phyloP scores from a whole-genome alignment of 2,797 vertebrate species.

The Lacerta bilineata region DNA sequence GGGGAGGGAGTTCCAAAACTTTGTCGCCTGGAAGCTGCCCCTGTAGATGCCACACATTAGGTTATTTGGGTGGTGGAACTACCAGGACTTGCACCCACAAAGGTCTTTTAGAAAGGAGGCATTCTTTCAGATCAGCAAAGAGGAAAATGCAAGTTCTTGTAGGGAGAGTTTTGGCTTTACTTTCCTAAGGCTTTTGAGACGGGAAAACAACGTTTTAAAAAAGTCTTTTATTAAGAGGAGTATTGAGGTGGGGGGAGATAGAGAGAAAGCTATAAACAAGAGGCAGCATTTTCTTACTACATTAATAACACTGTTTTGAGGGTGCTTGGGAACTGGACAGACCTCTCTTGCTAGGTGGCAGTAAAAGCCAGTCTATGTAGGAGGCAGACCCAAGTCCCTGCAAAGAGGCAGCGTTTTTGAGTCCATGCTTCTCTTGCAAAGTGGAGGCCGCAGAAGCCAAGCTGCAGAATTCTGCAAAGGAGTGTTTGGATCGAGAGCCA shows the following conservation, averaged over 20 bases:
- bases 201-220: slow-evolving; percentile 51
- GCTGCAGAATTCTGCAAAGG: background rate
- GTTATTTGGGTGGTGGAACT: no score
- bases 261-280: slow-evolving; percentile 65
- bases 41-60: no score
- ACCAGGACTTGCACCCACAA: no score
- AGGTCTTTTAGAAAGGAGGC: no score
- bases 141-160: background rate
- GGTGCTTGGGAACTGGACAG: background rate
- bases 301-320: background rate
- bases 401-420: background rate
- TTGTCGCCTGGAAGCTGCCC: no score
- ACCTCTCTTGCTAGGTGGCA: slow-evolving; percentile 45
- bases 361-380: accelerated
- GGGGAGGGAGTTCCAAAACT: no score
- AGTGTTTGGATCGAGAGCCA: accelerated
- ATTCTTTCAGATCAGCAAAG: no score
- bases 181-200: background rate
- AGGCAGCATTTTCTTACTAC: slow-evolving; percentile 54
- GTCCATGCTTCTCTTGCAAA: background rate
- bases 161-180: no score
- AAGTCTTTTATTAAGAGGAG: slow-evolving; percentile 69
- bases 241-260: background rate
- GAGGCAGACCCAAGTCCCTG: background rate
- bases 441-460: background rate